phyloP scores from a whole-genome alignment of 2,888 invertebrate genomes.

The Machimus rusticus region DNA sequence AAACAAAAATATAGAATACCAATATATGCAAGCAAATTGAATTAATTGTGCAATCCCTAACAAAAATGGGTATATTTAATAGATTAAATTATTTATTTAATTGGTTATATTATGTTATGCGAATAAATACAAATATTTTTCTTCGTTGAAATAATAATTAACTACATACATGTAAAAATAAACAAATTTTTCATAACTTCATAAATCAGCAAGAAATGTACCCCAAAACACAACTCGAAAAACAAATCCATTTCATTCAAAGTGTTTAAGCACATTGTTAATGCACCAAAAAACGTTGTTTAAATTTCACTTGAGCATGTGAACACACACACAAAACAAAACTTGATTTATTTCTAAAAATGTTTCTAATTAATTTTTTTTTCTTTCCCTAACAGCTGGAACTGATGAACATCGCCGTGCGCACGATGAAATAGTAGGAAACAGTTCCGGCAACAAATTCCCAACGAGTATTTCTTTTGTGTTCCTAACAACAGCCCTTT shows the following conservation, averaged over 20 bases:
- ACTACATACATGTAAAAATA: neutral
- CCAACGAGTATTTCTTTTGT: conserved; percentile 41
- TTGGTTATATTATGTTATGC: neutral
- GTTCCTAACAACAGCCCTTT: conserved; percentile 44
- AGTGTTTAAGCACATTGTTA: neutral
- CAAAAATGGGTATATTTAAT: too few relatives aligned
- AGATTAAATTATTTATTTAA: neutral
- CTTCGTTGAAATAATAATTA: neutral
- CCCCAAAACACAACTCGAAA: conserved; percentile 17
- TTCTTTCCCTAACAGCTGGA: conserved; percentile 44
- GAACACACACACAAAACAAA: neutral
- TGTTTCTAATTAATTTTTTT: neutral
- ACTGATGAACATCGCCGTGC: conserved; percentile 47
- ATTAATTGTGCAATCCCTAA: too few relatives aligned
- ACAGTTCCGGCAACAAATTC: conserved; percentile 44
- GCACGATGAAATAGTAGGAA: conserved; percentile 48
- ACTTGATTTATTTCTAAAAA: neutral
- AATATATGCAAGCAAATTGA: too few relatives aligned
- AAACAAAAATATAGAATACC: too few relatives aligned
- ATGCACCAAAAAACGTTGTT: conserved; percentile 2
- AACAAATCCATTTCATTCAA: conserved; percentile 28
- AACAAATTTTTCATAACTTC: neutral
- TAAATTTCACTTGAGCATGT: conserved; percentile 12
- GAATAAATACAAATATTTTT: neutral
- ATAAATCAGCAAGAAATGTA: neutral